These are phyloP conservation scores for Uropsilus gracilis DNA, from an alignment of 2,113 vertebrate species.

Conservation along the genomic window DNA sequence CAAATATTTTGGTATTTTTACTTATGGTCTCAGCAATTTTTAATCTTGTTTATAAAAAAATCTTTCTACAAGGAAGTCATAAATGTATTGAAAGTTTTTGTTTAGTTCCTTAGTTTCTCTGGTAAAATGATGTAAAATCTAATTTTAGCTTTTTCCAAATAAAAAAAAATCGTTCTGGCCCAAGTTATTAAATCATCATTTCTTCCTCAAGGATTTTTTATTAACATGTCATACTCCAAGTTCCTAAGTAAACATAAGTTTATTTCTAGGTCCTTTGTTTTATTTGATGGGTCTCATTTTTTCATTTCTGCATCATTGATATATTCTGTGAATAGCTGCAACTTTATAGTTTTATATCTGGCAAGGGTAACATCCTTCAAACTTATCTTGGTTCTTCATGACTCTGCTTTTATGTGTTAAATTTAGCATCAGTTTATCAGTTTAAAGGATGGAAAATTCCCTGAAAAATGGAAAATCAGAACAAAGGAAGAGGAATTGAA, in stretches of 20 bases:
- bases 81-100: conserved; percentile 1
- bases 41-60: conserved; percentile 53
- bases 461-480: not conserved
- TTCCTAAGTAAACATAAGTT: not conserved
- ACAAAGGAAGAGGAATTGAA: too few relatives aligned
- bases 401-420: conserved; percentile 7
- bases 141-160: conserved; percentile 32
- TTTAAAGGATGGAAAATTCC: not conserved
- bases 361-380: not conserved
- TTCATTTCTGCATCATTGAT: not conserved
- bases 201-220: conserved; percentile 12
- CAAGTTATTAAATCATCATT: not conserved
- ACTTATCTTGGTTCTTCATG: not conserved
- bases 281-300: not conserved
- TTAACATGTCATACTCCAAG: not conserved
- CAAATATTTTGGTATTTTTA: conserved; percentile 18
- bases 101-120: conserved; percentile 28
- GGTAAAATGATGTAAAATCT: not conserved
- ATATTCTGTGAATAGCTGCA: not conserved
- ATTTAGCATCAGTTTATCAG: not conserved
- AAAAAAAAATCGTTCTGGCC: not conserved
- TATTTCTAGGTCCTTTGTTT: not conserved
- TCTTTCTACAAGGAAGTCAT: not conserved
- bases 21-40: conserved; percentile 3
- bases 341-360: not conserved